Evolutionary conservation across 2,888 invertebrate genomes (phyloP), one percentile per base, ranked within the genome.

Genomic region (Cheilosia impressa): DNA sequence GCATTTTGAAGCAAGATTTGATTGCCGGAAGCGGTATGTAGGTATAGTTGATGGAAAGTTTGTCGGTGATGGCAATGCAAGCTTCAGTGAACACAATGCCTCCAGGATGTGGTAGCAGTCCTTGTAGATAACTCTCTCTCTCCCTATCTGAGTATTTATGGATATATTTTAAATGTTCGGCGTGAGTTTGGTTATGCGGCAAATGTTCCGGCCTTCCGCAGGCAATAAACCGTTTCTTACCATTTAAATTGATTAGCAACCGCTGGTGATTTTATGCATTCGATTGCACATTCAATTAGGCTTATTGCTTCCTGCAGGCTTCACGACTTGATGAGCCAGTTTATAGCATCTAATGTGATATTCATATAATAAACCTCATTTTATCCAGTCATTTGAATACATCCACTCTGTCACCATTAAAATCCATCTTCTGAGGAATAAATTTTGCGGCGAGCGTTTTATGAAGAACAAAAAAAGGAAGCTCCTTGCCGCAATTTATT

Each of bases 101-200:
- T 55, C 3, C 31, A 69, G 75, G 75, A 76, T 81, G 68, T 55
- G 68, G 80, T 63, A 50, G 80, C 68, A 57, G 55, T 62, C 66
- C 45, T 68, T 62, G 80, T 17, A 60, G 58, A 75, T 73, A 73
- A 19, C n/a, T 19, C n/a, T 0, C n/a, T 43, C 5, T 43, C 43
- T 19, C 19, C 19, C 19, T 45, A 2, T n/a, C 15, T 6, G n/a
- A 4, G n/a, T 17, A 45, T 15, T 17, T 5, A 6, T 45, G 45
- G n/a, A 15, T n/a, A 43, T 15, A 13, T 27, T 1, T 27, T n/a
- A 38, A 38, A 57, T 31, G 17, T 19, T 57, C 15, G 38, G 52
- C 68, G 9, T 4, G 58, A 34, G 31, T 53, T 19, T 15, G 65
- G 47, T 34, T 13, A 58, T 45, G n/a, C 22, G 27, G 27, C 6